Conservation (phyloP, 2,113 vertebrate genomes). For the Oophaga pumilio region DNA sequence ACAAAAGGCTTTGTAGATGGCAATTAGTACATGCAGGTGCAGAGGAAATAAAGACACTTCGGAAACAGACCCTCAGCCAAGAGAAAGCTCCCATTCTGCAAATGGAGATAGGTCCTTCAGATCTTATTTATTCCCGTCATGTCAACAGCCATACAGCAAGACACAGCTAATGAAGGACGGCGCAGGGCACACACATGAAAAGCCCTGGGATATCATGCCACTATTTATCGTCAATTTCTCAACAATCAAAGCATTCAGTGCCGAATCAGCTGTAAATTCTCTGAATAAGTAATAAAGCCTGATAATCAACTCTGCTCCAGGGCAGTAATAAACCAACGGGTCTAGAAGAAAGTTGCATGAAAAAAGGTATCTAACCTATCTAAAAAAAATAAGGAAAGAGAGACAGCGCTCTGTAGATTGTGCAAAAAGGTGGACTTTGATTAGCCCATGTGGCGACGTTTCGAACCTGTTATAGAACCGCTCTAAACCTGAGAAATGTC, state of each 20-base stretch:
- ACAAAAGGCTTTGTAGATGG: constrained; percentile 67
- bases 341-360: too few species aligned
- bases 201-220: background rate
- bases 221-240: constrained; percentile 15
- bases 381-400: too few species aligned
- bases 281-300: background rate
- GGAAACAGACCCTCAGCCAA: constrained; percentile 58
- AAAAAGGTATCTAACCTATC: too few species aligned
- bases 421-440: too few species aligned
- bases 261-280: background rate
- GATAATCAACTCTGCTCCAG: background rate
- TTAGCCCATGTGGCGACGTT: too few species aligned
- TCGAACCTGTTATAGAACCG: too few species aligned
- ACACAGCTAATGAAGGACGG: background rate
- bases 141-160: constrained; percentile 54
- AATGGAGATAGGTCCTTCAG: constrained; percentile 30
- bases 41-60: constrained; percentile 60
- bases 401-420: too few species aligned
- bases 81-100: constrained; percentile 57
- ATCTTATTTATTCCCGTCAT: constrained; percentile 61
- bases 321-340: too few species aligned
- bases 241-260: constrained; percentile 12
- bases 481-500: too few species aligned
- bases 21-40: constrained; percentile 71
- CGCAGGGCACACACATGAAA: background rate